phyloP scores from a whole-genome alignment of 2,113 vertebrate species.

The Bubalus kerabau region DNA sequence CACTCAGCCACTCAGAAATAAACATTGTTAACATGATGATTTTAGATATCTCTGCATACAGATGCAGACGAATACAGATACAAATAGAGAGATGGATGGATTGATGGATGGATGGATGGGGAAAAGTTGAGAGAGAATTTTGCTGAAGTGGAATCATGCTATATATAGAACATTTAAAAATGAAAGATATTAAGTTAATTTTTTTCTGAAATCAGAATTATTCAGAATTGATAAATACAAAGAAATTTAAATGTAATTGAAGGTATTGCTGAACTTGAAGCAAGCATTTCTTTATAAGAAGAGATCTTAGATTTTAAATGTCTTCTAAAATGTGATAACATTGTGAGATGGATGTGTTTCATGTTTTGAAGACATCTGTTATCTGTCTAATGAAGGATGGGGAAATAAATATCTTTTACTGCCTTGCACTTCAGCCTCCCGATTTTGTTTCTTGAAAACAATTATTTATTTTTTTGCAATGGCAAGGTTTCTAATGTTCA shows the following conservation, averaged over 20 bases:
- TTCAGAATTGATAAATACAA: background rate
- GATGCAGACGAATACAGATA: background rate
- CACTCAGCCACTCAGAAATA: background rate
- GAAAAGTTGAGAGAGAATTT: background rate
- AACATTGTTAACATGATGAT: background rate
- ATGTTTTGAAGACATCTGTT: conserved; percentile 30
- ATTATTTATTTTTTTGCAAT: background rate
- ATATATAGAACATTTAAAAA: background rate
- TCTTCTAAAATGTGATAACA: background rate
- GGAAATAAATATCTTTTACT: background rate
- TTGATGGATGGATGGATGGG: background rate
- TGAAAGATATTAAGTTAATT: background rate
- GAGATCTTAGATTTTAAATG: background rate
- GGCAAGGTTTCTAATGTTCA: background rate
- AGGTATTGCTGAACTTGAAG: background rate
- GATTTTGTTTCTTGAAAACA: background rate
- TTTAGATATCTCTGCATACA: background rate
- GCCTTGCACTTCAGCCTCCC: background rate
- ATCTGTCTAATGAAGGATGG: background rate
- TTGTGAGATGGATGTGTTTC: conserved; percentile 32
- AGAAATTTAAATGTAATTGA: background rate
- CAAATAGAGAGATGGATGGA: background rate
- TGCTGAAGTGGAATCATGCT: background rate
- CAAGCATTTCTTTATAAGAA: background rate
- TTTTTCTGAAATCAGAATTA: background rate